Evolutionary conservation across 2,797 vertebrate species (phyloP).

Genomic region (Steatocranus sp.): DNA sequence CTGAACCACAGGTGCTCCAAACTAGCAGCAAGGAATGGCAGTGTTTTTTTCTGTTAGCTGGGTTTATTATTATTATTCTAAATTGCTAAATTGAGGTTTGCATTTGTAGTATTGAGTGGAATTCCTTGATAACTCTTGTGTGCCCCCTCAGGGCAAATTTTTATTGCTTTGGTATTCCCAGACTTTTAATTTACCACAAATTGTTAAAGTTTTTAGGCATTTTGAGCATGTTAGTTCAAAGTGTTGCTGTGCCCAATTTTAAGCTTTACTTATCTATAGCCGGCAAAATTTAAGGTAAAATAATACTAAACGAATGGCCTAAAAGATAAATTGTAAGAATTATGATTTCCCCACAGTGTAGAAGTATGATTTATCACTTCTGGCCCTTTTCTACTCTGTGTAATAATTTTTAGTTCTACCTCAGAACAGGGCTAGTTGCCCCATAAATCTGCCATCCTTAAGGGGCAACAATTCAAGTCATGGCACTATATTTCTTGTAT

Average conservation of each 20-base stretch:
- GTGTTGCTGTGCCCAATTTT: background rate
- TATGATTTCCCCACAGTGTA: background rate
- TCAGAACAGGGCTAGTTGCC: background rate
- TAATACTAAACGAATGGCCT: background rate
- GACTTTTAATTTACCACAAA: background rate
- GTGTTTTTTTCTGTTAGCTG: background rate
- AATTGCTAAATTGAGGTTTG: background rate
- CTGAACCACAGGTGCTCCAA: background rate
- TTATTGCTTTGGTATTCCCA: background rate
- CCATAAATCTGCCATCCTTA: background rate
- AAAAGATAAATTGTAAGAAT: background rate
- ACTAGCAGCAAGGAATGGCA: background rate
- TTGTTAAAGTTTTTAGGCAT: background rate
- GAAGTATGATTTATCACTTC: background rate
- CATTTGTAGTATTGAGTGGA: background rate
- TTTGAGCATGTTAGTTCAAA: background rate
- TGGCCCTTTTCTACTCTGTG: background rate
- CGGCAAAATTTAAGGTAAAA: background rate
- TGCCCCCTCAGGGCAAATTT: background rate
- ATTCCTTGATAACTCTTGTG: background rate
- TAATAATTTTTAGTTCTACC: background rate
- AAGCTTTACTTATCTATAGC: background rate
- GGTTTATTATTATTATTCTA: background rate
- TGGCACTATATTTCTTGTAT: background rate
- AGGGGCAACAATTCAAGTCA: background rate